These are phyloP conservation scores for Drosophila nr. fundita DNA, from an alignment of 2,888 invertebrate species.

Conservation along the genomic window DNA sequence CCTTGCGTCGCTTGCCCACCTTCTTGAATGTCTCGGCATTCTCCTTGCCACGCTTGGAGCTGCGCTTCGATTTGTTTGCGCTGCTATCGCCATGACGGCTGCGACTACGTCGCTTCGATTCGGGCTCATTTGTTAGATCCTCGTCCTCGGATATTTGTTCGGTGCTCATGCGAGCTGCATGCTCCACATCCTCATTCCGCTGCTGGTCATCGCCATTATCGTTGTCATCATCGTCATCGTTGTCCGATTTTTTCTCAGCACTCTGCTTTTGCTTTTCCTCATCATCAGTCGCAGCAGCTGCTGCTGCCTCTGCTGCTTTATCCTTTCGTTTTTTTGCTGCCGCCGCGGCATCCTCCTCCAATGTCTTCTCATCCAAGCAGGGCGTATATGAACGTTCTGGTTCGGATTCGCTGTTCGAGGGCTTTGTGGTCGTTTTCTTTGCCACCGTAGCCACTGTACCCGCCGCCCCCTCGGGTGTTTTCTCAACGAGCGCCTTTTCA, in stretches of 20 bases:
- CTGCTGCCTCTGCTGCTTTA: constrained; percentile 1
- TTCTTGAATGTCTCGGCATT: constrained; percentile 90
- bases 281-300: neutral
- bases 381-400: constrained; percentile 91
- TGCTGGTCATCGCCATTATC: constrained; percentile 4
- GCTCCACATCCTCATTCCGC: constrained; percentile 21
- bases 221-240: neutral
- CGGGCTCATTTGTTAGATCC: constrained; percentile 82
- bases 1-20: constrained; percentile 91
- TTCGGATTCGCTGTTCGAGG: constrained; percentile 82
- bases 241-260: constrained; percentile 18
- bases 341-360: constrained; percentile 62
- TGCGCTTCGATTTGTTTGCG: constrained; percentile 54
- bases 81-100: constrained; percentile 34
- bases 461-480: constrained; percentile 57
- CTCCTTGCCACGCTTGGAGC: constrained; percentile 62
- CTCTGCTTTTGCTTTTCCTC: constrained; percentile 8
- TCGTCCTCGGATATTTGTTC: constrained; percentile 91
- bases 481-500: constrained; percentile 83
- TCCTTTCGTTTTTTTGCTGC: constrained; percentile 9
- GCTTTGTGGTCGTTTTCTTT: constrained; percentile 29
- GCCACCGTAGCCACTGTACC: constrained; percentile 6
- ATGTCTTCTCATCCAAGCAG: constrained; percentile 88
- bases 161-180: constrained; percentile 86
- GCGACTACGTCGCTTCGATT: constrained; percentile 51